phyloP scores from a whole-genome alignment of 2,888 invertebrate genomes.

The Chymomyza procnemis region DNA sequence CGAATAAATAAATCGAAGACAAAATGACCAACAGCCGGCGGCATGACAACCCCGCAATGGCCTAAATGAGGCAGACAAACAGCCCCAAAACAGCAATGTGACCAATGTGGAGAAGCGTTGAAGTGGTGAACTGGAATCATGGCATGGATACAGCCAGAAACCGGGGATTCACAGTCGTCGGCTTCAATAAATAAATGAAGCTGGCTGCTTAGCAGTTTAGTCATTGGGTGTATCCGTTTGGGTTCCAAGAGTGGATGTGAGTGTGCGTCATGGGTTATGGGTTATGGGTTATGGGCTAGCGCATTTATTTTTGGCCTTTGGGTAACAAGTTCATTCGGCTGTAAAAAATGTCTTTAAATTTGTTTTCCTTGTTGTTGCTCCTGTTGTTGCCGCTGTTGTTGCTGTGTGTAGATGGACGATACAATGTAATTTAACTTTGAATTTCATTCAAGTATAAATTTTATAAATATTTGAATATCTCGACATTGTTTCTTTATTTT shows the following conservation, averaged over 20 bases:
- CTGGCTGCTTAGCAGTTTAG: background rate
- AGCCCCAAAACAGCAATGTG: conserved; percentile 12
- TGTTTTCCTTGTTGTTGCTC: too few relatives aligned
- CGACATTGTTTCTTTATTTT: background rate
- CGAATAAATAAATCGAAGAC: conserved; percentile 65
- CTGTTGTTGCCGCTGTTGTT: too few relatives aligned
- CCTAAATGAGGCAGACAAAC: conserved; percentile 44
- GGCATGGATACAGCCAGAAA: background rate
- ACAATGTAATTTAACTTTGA: conserved; percentile 45
- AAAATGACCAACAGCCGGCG: conserved; percentile 62
- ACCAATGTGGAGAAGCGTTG: background rate
- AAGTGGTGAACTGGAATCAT: background rate
- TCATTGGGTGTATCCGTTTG: background rate
- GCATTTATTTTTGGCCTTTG: conserved; percentile 63
- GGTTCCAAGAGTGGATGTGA: conserved; percentile 9
- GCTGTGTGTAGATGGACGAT: conserved; percentile 28
- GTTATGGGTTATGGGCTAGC: conserved; percentile 36
- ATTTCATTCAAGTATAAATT: conserved; percentile 32
- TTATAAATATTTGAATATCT: conserved; percentile 22
- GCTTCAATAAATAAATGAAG: background rate
- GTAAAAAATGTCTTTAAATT: conserved; percentile 57
- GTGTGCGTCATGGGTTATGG: conserved; percentile 14
- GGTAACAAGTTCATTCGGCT: conserved; percentile 54
- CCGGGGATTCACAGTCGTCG: background rate
- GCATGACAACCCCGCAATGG: conserved; percentile 50